Base-by-base conservation (phyloP, 64 coral and sea anemone genomes). In the Dendronephthya gigantea region DNA sequence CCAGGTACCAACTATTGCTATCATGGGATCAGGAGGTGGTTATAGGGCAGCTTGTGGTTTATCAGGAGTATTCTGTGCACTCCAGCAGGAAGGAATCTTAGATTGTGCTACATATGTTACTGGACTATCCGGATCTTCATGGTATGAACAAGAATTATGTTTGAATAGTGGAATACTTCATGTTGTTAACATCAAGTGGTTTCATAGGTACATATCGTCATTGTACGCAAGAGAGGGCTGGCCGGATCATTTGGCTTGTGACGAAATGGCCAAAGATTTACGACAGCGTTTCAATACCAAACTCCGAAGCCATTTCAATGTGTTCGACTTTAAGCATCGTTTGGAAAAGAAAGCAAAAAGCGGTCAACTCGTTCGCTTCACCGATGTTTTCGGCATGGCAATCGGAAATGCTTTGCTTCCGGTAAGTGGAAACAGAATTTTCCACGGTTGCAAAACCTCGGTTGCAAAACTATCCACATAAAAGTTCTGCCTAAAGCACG, bases 111-210 rank as follows among this genome's bases (percentile, higher is more conserved):
- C 37, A 39, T 79, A 37, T 79, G 72, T 79, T 17, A 37, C 72
- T 79, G 72, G 72, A 39, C 37, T 79, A 33, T 79, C 72, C 36
- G 72, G 72, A 8, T 79, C 72, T 36, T 79, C 72, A 79, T 79
- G 72, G 72, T 79, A 79, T 14, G 72, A n/a, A n/a, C n/a, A n/a
- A n/a, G n/a, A n/a, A n/a, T n/a, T n/a, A n/a, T n/a, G n/a, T n/a
- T n/a, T n/a, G n/a, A n/a, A n/a, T n/a, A n/a, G n/a, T n/a, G n/a
- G n/a, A n/a, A n/a, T n/a, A n/a, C n/a, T n/a, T n/a, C n/a, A 45
- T 45, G 41, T 6, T 11, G 41, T 11, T 45, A 45, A 45, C n/a
- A 45, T 45, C 41, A 11, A 45, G 41, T 45, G 41, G 41, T 45
- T 45, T 11, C 41, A 45, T 11, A 62, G 55, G 55, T 62, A 62